Base-by-base conservation (phyloP, 2,113 vertebrate genomes). In the Cyrtonyx montezumae region DNA sequence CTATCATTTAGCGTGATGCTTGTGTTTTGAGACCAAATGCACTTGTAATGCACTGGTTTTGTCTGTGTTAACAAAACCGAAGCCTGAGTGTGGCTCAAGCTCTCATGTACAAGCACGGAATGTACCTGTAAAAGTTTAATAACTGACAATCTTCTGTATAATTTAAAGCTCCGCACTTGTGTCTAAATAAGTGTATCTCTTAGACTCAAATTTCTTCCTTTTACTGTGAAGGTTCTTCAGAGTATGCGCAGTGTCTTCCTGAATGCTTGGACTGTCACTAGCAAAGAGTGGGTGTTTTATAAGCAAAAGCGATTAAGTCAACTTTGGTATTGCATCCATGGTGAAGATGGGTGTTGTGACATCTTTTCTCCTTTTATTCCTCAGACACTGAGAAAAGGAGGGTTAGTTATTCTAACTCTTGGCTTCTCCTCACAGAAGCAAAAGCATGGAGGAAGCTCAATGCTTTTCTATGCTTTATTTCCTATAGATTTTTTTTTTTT, bases 181-280 rank as follows among this genome's bases (percentile, higher is more conserved):
- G 76, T 80, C 59, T 94, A 67, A 92, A 66, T 36, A 15, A 58
- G 17, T 79, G 28, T 58, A 79, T 92, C 91, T 42, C 65, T 84
- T 91, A n/a, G 87, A 68, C 68, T 92, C 13, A 63, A 14, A 75
- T 74, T 55, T 85, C 48, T 91, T 89, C 49, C 22, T 32, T 84
- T 90, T 93, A 83, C 76, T 75, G 76, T 75, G 63, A 56, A 85
- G 68, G 36, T 36, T 84, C 59, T 76, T 91, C 49, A 69, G 84
- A 73, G 32, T 66, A 74, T 74, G 93, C 84, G 75, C 63, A 32
- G 20, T 56, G 26, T 94, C 66, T 89, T 87, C 16, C 22, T 46
- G 49, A 81, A 42, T 91, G 79, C 92, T 91, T 86, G 65, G 65
- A 61, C 59, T 83, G 56, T 62, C 46, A 15, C 49, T 93, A 68